These are phyloP conservation scores for Pectinophora gossypiella DNA, from an alignment of 1,140 invertebrate species.

Conservation along the genomic window DNA sequence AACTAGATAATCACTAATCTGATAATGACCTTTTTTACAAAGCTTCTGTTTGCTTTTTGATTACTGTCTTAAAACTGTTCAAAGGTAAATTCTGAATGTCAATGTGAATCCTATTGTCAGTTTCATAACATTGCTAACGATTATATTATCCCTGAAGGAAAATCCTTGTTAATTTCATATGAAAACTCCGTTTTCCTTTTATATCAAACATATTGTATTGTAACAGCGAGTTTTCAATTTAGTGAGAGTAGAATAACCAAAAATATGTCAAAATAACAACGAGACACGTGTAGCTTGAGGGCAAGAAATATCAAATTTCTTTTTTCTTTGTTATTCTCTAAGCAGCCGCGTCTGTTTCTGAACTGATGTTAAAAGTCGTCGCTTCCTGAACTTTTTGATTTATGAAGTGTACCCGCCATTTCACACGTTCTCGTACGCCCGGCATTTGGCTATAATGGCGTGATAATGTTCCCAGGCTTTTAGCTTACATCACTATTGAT, in stretches of 20 bases:
- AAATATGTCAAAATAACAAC: conserved; percentile 7
- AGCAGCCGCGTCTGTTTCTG: conserved; percentile 26
- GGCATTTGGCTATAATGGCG: conserved; percentile 22
- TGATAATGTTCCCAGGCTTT: conserved; percentile 20
- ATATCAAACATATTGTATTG: too few species aligned
- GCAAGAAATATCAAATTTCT: conserved; percentile 30
- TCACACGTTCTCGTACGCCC: conserved; percentile 19
- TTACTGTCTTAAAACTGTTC: too few species aligned
- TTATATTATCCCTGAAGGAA: too few species aligned
- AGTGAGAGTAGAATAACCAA: conserved; percentile 3
- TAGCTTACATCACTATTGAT: neutral
- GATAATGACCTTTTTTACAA: too few species aligned
- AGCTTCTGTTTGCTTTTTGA: too few species aligned
- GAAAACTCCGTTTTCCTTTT: too few species aligned
- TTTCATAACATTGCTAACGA: too few species aligned
- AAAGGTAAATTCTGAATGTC: too few species aligned
- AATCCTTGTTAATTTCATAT: too few species aligned
- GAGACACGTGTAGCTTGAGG: conserved; percentile 11
- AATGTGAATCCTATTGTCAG: too few species aligned
- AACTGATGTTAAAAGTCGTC: conserved; percentile 25
- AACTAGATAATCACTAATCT: too few species aligned
- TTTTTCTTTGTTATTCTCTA: conserved; percentile 28
- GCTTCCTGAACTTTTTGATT: conserved; percentile 36
- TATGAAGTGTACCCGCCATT: conserved; percentile 19
- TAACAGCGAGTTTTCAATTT: too few species aligned